Evolutionary conservation across 2,797 vertebrate species (phyloP), one percentile per base, ranked within the genome.

Genomic region (Salarias fasciatus): DNA sequence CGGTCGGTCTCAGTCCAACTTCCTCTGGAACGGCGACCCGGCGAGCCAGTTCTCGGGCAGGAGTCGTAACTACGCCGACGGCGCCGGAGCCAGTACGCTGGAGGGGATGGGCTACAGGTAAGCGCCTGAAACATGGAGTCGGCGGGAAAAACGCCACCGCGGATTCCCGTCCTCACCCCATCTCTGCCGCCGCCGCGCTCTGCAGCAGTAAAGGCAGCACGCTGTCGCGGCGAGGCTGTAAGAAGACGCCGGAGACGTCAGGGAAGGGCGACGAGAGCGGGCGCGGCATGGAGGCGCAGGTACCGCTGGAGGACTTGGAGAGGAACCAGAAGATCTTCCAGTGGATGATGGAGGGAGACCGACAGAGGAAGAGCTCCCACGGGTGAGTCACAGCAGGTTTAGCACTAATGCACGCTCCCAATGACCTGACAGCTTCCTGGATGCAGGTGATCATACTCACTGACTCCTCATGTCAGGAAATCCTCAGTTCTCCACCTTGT

Each of bases 291-390:
- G 97, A 98, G 38, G 84, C 88, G 49, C 92, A 93, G 31, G 94
- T 94, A 45, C 91, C 92, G 3, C 76, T 92, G 10, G 96, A 98
- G 72, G 96, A 97, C 0, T 77, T 92, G 52, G 96, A 97, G 81
- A 95, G 94, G 80, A 96, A 95, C 88, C 96, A 97, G 92, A 97
- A 97, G 90, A 98, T 99, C 82, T 84, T 97, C 85, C 96, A 98
- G 85, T 99, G 97, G 97, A 96, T 98, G 93, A 96, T 97, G 76
- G 96, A 99, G 47, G 97, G 97, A 68, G 96, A 99, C 76, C 87
- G 95, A 70, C 95, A 97, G 86, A 93, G 95, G 83, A 97, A 95
- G 89, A 92, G 90, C 7, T 90, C 92, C 45, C 95, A 98, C 11
- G 91, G 96, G 96, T 97, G 66, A 79, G 79, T 50, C 0, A 5